These are phyloP conservation scores for Micronisus gabar DNA, from an alignment of 2,113 vertebrate species.

Conservation along the genomic window DNA sequence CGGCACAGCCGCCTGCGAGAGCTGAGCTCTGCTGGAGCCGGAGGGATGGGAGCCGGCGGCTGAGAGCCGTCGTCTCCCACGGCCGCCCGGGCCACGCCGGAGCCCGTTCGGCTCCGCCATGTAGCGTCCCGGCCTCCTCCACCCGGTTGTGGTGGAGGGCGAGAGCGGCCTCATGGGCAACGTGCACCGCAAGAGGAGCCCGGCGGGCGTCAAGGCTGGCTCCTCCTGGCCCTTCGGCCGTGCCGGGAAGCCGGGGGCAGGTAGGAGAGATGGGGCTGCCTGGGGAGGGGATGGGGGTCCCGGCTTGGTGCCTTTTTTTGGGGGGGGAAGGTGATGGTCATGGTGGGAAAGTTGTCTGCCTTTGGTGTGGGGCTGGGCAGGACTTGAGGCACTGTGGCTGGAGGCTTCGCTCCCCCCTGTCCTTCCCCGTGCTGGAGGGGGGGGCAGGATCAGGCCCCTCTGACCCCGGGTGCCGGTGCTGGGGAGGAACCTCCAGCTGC, in stretches of 20 bases:
- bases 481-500: background rate
- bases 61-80: background rate
- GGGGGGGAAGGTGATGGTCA: no score
- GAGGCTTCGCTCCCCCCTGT: background rate
- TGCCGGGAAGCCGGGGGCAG: conserved; percentile 75
- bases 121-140: conserved; percentile 63
- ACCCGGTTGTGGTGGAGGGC: conserved; percentile 39
- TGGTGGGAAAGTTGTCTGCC: background rate
- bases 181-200: conserved; percentile 85
- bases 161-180: conserved; percentile 81
- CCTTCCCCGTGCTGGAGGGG: rapidly evolving
- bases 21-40: background rate
- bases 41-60: conserved; percentile 10
- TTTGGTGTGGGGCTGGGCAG: background rate
- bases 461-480: rapidly evolving
- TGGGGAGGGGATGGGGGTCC: background rate
- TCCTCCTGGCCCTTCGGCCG: conserved; percentile 80
- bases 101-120: conserved; percentile 22
- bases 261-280: conserved; percentile 49
- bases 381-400: background rate
- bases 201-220: conserved; percentile 66
- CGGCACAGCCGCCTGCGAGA: background rate
- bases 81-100: background rate
- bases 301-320: rapidly evolving
- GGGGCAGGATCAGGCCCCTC: background rate